phyloP scores from a whole-genome alignment of 2,888 invertebrate species.

The Bruchidius siliquastri region DNA sequence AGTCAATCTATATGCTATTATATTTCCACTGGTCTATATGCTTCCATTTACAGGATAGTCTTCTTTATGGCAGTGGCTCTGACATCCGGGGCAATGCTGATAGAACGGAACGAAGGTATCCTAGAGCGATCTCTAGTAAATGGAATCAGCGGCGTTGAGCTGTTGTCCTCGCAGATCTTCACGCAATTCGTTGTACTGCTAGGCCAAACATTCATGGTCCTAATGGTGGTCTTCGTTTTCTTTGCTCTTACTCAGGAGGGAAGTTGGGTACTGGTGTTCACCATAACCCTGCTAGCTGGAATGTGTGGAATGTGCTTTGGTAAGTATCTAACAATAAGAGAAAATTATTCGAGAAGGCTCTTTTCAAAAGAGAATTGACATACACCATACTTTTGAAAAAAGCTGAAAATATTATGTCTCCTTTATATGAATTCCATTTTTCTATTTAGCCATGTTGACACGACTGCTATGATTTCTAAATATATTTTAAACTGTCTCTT shows the following conservation, averaged over 20 bases:
- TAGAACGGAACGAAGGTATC: slow-evolving; percentile 86
- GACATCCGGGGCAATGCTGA: slow-evolving; percentile 84
- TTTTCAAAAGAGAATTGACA: too few relatives aligned
- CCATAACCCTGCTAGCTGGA: slow-evolving; percentile 75
- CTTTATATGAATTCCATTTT: too few relatives aligned
- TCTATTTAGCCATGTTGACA: too few relatives aligned
- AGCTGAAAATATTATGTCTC: too few relatives aligned
- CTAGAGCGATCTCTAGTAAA: slow-evolving; percentile 85
- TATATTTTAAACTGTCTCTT: neutral
- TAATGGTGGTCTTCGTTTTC: slow-evolving; percentile 71
- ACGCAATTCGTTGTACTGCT: slow-evolving; percentile 85
- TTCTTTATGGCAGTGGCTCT: slow-evolving; percentile 92
- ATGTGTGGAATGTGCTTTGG: slow-evolving; percentile 90
- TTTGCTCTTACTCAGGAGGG: slow-evolving; percentile 77
- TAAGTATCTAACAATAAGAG: slow-evolving; percentile 14
- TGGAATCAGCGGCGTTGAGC: slow-evolving; percentile 75
- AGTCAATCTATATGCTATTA: too few relatives aligned
- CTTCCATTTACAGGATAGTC: slow-evolving; percentile 73
- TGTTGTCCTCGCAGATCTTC: slow-evolving; percentile 80
- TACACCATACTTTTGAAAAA: too few relatives aligned
- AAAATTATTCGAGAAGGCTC: neutral
- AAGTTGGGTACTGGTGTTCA: slow-evolving; percentile 66
- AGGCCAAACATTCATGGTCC: slow-evolving; percentile 74
- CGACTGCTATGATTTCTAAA: too few relatives aligned
- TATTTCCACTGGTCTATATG: too few relatives aligned